Evolutionary conservation across 35 echinoderm and acorn worm species (phyloP), one percentile per base, ranked within the genome.

Genomic region (Ophiothrix spiculata): DNA sequence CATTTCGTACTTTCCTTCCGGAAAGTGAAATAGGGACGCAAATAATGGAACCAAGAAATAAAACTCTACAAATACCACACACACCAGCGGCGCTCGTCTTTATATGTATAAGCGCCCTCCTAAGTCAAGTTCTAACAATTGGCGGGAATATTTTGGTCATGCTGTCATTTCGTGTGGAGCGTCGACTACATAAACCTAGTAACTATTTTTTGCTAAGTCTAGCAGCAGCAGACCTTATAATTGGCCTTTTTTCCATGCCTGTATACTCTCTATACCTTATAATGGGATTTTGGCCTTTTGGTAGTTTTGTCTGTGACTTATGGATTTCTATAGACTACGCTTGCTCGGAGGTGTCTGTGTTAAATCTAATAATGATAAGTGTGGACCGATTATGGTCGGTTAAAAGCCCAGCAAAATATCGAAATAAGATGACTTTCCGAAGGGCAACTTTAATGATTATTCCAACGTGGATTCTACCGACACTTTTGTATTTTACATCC

Each of bases 191-290:
- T 36, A 94, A 94, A 80, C 96, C 96, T 3, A 99, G 96, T 76
- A 99, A 99, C 83, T 99, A 99, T 84, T 99, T 99, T 83, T 82
- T 99, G 31, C 81, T 99, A 13, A 99, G 96, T 85, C 89, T 99
- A 33, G 96, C 96, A 3, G 89, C 89, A 29, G 96, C 96, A 28
- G 96, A 99, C 54, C 89, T 99, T 17, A 99, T 99, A 82, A 99
- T 99, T 35, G 96, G 96, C 54, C 49, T 94, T 4, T 93, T 99
- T 37, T 99, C 96, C 39, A 99, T 99, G 96, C 96, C 96, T 10
- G 82, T 99, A 17, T 99, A 99, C 38, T 91, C 96, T 0, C 85
- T 99, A 21, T 99, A 94, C 74, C 83, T 99, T n/a, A 86, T 93
- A 10, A 90, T 99, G 84, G 81, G 83, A 17, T 75, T 75, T 12